Evolutionary conservation across 2,113 vertebrate species (phyloP).

Genomic region (Lophius piscatorius): DNA sequence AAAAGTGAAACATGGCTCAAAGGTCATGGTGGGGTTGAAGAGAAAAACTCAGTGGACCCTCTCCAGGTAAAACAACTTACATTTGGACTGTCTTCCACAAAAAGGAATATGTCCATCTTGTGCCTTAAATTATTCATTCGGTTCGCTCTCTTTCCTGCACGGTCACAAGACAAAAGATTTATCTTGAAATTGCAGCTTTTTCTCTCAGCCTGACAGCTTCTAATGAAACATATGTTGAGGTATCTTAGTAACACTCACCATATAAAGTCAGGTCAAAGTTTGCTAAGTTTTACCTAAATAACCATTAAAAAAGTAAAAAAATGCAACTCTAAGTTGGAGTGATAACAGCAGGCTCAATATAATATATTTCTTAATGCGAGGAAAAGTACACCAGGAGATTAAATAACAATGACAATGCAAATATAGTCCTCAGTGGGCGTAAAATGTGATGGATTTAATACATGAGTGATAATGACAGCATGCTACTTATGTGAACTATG

Average conservation of each 20-base stretch:
- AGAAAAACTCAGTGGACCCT: constrained; percentile 43
- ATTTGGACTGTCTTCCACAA: constrained; percentile 50
- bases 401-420: constrained; percentile 40
- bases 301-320: constrained; percentile 27
- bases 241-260: constrained; percentile 33
- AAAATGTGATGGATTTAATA: constrained; percentile 30
- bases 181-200: constrained; percentile 51
- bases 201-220: constrained; percentile 43
- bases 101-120: constrained; percentile 69
- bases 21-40: constrained; percentile 25
- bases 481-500: constrained; percentile 22
- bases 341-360: constrained; percentile 8
- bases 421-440: constrained; percentile 19
- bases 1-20: constrained; percentile 1
- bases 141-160: constrained; percentile 38
- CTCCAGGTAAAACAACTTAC: constrained; percentile 61
- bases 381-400: constrained; percentile 30
- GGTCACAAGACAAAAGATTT: constrained; percentile 63
- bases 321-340: constrained; percentile 3
- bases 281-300: constrained; percentile 8
- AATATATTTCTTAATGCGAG: too few relatives aligned
- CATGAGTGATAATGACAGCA: constrained; percentile 27
- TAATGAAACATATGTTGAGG: constrained; percentile 47
- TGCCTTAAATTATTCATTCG: constrained; percentile 72
- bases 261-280: constrained; percentile 5